Conservation (phyloP, 2,888 invertebrate species). For the Spicauda simplicius region DNA sequence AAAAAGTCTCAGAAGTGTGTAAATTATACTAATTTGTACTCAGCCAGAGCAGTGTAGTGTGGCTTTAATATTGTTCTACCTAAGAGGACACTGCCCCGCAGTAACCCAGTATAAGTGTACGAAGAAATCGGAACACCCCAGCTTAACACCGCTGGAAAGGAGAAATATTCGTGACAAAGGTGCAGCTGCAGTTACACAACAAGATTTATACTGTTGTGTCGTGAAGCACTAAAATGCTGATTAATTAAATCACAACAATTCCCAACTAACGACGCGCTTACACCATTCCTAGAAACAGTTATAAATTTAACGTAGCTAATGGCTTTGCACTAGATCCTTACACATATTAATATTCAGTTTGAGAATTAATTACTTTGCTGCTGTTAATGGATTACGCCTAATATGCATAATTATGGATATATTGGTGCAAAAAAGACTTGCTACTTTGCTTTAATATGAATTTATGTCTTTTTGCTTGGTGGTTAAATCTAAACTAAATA, state of each 20-base stretch:
- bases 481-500: background rate
- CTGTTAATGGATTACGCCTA: constrained; percentile 1
- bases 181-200: too few species aligned
- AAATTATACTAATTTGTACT: too few species aligned
- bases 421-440: background rate
- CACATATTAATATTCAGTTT: constrained; percentile 26
- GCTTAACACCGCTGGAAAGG: too few species aligned
- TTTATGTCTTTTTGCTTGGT: background rate
- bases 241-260: background rate
- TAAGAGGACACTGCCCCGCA: too few species aligned
- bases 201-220: background rate
- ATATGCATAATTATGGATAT: constrained; percentile 8
- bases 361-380: constrained; percentile 25
- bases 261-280: background rate
- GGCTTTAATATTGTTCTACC: too few species aligned
- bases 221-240: background rate
- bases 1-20: too few species aligned
- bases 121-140: too few species aligned
- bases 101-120: too few species aligned
- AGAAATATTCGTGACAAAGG: too few species aligned
- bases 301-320: constrained; percentile 18
- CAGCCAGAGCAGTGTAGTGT: too few species aligned
- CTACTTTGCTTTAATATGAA: background rate
- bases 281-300: background rate
- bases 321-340: constrained; percentile 16